Conservation (phyloP, 2,888 invertebrate species). For the Patella ulyssiponensis region DNA sequence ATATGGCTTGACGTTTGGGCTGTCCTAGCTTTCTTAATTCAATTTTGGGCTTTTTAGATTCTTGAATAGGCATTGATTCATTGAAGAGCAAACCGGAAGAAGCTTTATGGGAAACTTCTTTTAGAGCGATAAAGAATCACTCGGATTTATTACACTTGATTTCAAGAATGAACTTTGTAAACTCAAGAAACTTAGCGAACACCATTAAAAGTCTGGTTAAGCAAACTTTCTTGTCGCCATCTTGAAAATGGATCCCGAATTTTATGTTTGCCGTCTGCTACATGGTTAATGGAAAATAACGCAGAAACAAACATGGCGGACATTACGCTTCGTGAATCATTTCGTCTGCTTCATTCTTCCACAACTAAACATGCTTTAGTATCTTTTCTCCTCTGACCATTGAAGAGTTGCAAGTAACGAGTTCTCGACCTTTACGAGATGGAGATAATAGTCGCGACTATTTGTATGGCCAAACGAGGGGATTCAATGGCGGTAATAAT, state of each 20-base stretch:
- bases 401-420: slow-evolving; percentile 12
- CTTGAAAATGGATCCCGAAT: neutral
- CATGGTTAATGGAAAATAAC: slow-evolving; percentile 5
- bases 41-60: too few relatives aligned
- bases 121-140: too few relatives aligned
- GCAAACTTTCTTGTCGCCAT: slow-evolving; percentile 9
- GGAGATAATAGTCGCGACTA: neutral
- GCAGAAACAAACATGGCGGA: slow-evolving; percentile 9
- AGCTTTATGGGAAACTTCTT: too few relatives aligned
- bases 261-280: neutral
- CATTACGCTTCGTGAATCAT: slow-evolving; percentile 9
- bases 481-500: slow-evolving; percentile 8
- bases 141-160: too few relatives aligned
- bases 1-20: too few relatives aligned
- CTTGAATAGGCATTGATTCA: too few relatives aligned
- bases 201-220: neutral
- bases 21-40: too few relatives aligned
- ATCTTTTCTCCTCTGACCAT: slow-evolving; percentile 4
- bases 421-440: slow-evolving; percentile 7
- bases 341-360: neutral
- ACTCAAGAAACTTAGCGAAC: neutral
- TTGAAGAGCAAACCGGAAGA: too few relatives aligned
- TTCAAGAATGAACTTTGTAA: neutral
- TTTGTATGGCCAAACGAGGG: neutral
- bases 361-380: slow-evolving; percentile 8